Evolutionary conservation across 2,797 vertebrate species (phyloP).

Genomic region (Cyprinodon diabolis): DNA sequence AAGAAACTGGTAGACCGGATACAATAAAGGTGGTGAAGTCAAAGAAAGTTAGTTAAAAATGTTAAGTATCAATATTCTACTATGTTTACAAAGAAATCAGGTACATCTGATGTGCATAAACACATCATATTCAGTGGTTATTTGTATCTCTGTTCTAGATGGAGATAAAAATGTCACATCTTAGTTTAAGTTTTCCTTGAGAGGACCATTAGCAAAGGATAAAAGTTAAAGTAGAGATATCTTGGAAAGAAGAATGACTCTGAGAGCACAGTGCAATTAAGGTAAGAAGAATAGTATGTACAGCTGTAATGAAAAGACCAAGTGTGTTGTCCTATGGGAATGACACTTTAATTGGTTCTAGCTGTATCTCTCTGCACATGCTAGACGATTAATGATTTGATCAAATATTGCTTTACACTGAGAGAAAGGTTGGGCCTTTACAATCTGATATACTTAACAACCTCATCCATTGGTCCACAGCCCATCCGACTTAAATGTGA

Average conservation of each 20-base stretch:
- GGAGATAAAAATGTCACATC: slow-evolving; percentile 7
- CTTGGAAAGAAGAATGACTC: neutral
- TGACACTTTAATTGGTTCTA: slow-evolving; percentile 33
- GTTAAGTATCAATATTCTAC: neutral
- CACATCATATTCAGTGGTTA: slow-evolving; percentile 10
- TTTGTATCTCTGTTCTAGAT: slow-evolving; percentile 5
- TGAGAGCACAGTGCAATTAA: neutral
- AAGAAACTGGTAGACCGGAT: neutral
- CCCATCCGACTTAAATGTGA: neutral
- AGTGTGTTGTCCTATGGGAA: slow-evolving; percentile 18
- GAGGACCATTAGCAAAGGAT: neutral
- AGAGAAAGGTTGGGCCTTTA: slow-evolving; percentile 32
- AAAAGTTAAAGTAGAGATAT: neutral
- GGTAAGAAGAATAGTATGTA: slow-evolving; percentile 13
- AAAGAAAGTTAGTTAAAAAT: neutral
- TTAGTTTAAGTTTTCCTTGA: slow-evolving; percentile 14
- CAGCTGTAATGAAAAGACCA: slow-evolving; percentile 23
- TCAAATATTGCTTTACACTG: slow-evolving; percentile 33
- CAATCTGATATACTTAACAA: slow-evolving; percentile 44
- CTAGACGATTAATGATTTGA: slow-evolving; percentile 47
- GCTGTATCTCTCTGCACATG: slow-evolving; percentile 37
- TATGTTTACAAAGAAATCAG: neutral
- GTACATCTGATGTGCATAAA: neutral
- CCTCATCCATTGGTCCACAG: slow-evolving; percentile 13
- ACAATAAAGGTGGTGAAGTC: neutral